These are phyloP conservation scores for Loripinus fragilis DNA, from an alignment of 2,888 invertebrate genomes.

Conservation along the genomic window DNA sequence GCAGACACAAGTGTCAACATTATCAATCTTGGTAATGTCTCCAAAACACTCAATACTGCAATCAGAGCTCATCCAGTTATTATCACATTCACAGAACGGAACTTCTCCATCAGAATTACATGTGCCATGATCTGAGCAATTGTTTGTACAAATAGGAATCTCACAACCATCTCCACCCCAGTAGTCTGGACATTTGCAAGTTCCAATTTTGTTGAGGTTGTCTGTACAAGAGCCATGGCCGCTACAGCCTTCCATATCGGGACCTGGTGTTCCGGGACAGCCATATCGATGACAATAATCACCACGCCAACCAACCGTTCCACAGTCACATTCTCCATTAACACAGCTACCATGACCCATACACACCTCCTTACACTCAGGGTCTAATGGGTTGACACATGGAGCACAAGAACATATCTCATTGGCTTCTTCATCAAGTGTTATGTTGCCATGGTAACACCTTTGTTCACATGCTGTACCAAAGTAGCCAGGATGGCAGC, in stretches of 20 bases:
- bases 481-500: conserved; percentile 52
- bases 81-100: conserved; percentile 69
- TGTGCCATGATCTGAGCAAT: conserved; percentile 65
- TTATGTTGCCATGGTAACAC: conserved; percentile 58
- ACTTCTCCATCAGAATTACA: conserved; percentile 56
- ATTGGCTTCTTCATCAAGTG: conserved; percentile 33
- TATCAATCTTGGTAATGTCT: conserved; percentile 49
- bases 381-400: conserved; percentile 62
- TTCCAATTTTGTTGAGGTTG: conserved; percentile 51
- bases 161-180: conserved; percentile 71
- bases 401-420: conserved; percentile 61
- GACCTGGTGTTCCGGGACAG: conserved; percentile 67
- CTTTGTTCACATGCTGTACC: conserved; percentile 47
- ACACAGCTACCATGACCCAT: conserved; percentile 52
- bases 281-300: conserved; percentile 67
- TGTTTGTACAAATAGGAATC: conserved; percentile 66
- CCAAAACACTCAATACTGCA: conserved; percentile 73
- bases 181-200: conserved; percentile 63
- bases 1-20: too few relatives aligned
- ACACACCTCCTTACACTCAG: conserved; percentile 49
- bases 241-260: conserved; percentile 69
- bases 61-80: conserved; percentile 74
- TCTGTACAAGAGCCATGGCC: conserved; percentile 68
- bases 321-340: conserved; percentile 68
- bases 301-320: conserved; percentile 68